Base-by-base conservation (phyloP, 2,797 vertebrate species). In the Dipus sagitta region DNA sequence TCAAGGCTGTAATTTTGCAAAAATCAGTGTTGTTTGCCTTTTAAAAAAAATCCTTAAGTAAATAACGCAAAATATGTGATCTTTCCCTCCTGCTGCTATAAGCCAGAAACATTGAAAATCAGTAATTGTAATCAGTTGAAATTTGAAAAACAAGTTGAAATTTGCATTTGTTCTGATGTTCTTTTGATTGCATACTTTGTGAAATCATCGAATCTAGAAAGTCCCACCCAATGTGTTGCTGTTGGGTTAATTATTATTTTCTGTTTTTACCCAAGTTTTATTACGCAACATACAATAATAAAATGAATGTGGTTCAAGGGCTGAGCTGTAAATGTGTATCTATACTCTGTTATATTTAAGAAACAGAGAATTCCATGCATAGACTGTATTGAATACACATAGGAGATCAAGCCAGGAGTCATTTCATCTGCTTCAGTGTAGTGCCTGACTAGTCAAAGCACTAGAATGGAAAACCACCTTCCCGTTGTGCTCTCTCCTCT, bases 121-220 rank as follows among this genome's bases (percentile, higher is more conserved):
- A 93, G n/a, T 86, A 32, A 88, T 38, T 38, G 18, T 72, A 71
- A 91, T 88, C 80, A 94, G n/a, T 11, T 65, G 7, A 87, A 67
- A 71, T 76, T 75, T 72, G 52, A 38, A 38, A 38, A 32, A 88
- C 88, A 67, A 60, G 72, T 11, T 65, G 7, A 87, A 67, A 71
- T 76, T 75, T 72, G 52, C 11, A 77, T 85, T 60, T 52, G 52
- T 11, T 3, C 8, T 42, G 68, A 77, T 87, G 91, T 92, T 89
- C 70, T n/a, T 75, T 90, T 94, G 38, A 95, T 88, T 88, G 28
- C 5, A 12, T 77, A 26, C 30, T 64, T 76, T 30, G 64, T 8
- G 0, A 2, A 86, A 67, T 76, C 34, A 75, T 87, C 52, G 47
- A 81, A 74, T 89, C 21, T 70, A 80, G 26, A 90, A 21, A 23